A percentile compares a stretch with the other conserved stretches of the same genome.
phyloP scores from a whole-genome alignment of 2,888 invertebrate genomes.

The Hyppa rectilinea region DNA sequence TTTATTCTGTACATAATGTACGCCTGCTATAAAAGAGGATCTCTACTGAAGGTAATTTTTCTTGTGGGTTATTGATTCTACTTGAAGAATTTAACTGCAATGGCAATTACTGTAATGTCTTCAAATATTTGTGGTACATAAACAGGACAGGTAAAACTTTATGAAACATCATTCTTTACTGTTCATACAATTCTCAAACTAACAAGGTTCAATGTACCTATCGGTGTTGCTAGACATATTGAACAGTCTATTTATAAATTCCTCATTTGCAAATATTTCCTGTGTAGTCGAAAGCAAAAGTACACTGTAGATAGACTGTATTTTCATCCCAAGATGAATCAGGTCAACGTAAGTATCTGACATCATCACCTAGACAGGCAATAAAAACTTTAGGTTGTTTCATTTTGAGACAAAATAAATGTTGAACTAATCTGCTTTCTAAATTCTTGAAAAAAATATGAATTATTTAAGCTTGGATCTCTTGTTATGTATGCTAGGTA shows the following conservation, averaged over 20 bases:
- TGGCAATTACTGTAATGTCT: not conserved
- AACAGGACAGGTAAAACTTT: not conserved
- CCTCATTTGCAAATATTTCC: constrained; percentile 50
- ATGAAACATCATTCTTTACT: not conserved
- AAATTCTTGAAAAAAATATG: constrained; percentile 2
- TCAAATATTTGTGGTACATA: constrained; percentile 17
- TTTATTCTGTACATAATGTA: constrained; percentile 17
- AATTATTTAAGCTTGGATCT: not conserved
- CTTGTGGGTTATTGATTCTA: constrained; percentile 12
- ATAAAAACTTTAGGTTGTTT: constrained; percentile 54
- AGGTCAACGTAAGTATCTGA: constrained; percentile 69
- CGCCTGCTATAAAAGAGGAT: constrained; percentile 19
- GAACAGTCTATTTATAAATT: constrained; percentile 50
- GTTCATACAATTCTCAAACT: constrained; percentile 8
- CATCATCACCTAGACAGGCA: constrained; percentile 69
- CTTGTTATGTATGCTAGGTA: not conserved
- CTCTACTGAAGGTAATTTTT: not conserved
- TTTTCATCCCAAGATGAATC: constrained; percentile 67
- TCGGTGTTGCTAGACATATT: constrained; percentile 43
- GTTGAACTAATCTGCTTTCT: not conserved
- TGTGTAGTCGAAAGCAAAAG: constrained; percentile 49
- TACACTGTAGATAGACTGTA: constrained; percentile 46
- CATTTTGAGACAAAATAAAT: constrained; percentile 24
- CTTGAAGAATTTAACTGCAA: not conserved
- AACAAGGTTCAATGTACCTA: constrained; percentile 48